These are phyloP conservation scores for Atta colombica DNA, from an alignment of 1,140 invertebrate species.

Conservation along the genomic window DNA sequence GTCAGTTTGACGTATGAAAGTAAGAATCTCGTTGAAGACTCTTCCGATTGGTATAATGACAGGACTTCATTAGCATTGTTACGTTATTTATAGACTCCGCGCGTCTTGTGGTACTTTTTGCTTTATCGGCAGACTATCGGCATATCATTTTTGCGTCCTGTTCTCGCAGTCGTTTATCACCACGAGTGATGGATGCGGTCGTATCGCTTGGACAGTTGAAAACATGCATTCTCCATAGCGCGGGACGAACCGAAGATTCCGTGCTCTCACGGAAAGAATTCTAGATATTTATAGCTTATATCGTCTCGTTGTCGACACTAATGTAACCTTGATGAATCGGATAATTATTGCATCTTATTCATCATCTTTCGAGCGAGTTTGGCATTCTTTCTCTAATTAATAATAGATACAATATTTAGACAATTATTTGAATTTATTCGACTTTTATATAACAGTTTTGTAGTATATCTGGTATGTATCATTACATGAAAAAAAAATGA, in stretches of 20 bases:
- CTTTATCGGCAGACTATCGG: slow-evolving; percentile 51
- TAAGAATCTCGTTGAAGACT: neutral
- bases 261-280: neutral
- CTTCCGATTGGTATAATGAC: neutral
- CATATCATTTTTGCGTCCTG: slow-evolving; percentile 52
- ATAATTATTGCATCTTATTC: neutral
- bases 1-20: slow-evolving; percentile 5
- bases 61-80: slow-evolving; percentile 40
- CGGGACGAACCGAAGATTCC: neutral
- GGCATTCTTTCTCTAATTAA: neutral
- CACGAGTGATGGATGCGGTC: slow-evolving; percentile 50
- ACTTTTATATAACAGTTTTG: neutral
- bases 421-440: neutral
- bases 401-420: neutral
- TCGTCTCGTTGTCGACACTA: neutral
- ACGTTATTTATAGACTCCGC: slow-evolving; percentile 54
- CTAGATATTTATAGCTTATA: slow-evolving; percentile 31
- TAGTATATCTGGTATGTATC: neutral
- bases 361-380: neutral
- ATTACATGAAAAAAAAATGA: no score
- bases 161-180: slow-evolving; percentile 50
- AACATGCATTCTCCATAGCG: slow-evolving; percentile 42
- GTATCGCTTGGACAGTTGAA: slow-evolving; percentile 54
- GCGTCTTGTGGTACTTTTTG: slow-evolving; percentile 44
- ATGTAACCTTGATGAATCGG: slow-evolving; percentile 20